Base-by-base conservation (phyloP, 92 coral and sea anemone genomes). In the Paramuricea clavata region DNA sequence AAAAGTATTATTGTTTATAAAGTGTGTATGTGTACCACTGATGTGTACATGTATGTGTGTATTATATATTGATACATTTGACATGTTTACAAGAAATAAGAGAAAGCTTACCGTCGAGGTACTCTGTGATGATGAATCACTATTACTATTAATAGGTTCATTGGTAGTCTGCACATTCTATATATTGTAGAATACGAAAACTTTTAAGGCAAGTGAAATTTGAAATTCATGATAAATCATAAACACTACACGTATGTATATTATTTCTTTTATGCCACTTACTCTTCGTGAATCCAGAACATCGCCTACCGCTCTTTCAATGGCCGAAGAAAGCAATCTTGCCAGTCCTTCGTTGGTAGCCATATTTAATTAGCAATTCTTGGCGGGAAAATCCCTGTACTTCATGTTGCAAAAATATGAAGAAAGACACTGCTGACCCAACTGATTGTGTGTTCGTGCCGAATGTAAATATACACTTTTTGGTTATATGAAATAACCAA, bases 311-410 rank as follows among this genome's bases (percentile, higher is more conserved):
- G 67, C 67, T 57, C 67, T 5, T 26, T 57, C 67, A 5, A 57
- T 57, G 67, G 25, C 28, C 3, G 67, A 19, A 26, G 67, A 57
- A 3, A 57, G 28, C 67, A 57, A 57, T 26, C 67, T 57, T 57
- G 67, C 67, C 67, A 57, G 67, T 57, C 67, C 67, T 57, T 57
- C 67, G 67, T 57, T 57, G 67, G 67, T 57, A 57, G 67, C 67
- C 67, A 57, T 57, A 57, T 57, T 49, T 57, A 5, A 57, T 57
- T 26, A 26, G 44, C 44, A 39, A 39, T 57, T 57, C 67, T 57
- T 57, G 67, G 67, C 67, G 67, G 67, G 67, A 57, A 57, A 57
- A 57, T 57, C 12, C 6, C 28, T 39, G 44, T 39, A 39, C 44
- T 39, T 39, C 44, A 39, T 39, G 44, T 39, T 39, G 44, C 44